Base-by-base conservation (phyloP, 2,888 invertebrate genomes). In the Eucera pruinosa region DNA sequence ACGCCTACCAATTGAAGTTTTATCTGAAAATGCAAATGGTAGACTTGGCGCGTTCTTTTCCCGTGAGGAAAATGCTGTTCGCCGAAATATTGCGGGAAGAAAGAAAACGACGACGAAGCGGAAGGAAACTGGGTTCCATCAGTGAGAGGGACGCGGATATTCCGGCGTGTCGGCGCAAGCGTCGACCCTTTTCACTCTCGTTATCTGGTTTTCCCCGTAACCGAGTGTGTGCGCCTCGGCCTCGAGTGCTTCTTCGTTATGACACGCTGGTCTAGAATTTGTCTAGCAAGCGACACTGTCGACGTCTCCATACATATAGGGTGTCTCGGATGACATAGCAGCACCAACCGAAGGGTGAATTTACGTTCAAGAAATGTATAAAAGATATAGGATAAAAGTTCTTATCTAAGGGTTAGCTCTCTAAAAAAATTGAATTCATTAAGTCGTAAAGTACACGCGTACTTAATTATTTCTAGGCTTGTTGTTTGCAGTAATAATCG, bases 171-270 rank as follows among this genome's bases (percentile, higher is more conserved):
- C 69, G 52, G 72, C 55, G 75, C 81, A 78, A 78, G 78, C 83
- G 83, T 78, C 60, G 72, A 81, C 75, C 27, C 65, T 81, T 81
- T 78, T 81, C 80, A 83, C 81, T 81, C 62, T 67, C 77, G 78
- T 71, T 80, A 71, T 78, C 79, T 55, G 79, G 58, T 80, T 79
- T 80, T 70, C 80, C 79, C 45, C 55, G 68, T 80, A 80, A 78
- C 79, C 78, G 80, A 79, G 65, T 66, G 58, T 66, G 23, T 47
- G 36, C 60, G 60, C 50, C n/a, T 39, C 50, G 41, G 36, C 36
- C 62, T 74, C 62, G 41, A 66, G 73, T 23, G 45, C 65, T 65
- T 68, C 73, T 68, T 80, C 79, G 73, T 80, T 80, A 65, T 52
- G 73, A 68, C 69, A 73, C 79, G 67, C 15, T 65, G 64, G 36